Evolutionary conservation across 2,888 invertebrate species (phyloP).

Genomic region (Drosophila testacea): DNA sequence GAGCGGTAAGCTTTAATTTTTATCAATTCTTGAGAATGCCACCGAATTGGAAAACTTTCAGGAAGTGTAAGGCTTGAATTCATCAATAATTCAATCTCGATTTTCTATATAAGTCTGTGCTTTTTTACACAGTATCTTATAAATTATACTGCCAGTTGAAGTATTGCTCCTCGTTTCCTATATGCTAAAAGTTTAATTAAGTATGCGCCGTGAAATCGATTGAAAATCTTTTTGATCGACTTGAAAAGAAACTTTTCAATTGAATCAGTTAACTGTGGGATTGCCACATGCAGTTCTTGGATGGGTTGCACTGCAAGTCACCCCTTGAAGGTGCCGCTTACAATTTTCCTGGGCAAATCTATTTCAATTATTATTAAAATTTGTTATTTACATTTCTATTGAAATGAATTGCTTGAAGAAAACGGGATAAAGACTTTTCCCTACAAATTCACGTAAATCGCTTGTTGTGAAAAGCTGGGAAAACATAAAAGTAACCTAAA

Average conservation of each 20-base stretch:
- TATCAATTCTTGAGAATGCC: too few relatives aligned
- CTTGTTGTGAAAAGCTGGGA: slow-evolving; percentile 66
- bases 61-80: too few relatives aligned
- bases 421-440: slow-evolving; percentile 5
- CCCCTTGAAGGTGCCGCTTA: slow-evolving; percentile 31
- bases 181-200: slow-evolving; percentile 54
- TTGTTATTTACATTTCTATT: slow-evolving; percentile 83
- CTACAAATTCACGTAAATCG: slow-evolving; percentile 27
- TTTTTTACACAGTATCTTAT: not conserved
- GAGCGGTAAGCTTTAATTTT: too few relatives aligned
- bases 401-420: slow-evolving; percentile 71
- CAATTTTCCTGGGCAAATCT: slow-evolving; percentile 42
- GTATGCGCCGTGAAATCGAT: slow-evolving; percentile 65
- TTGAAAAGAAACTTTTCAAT: slow-evolving; percentile 42
- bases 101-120: not conserved
- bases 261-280: slow-evolving; percentile 54
- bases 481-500: slow-evolving; percentile 69
- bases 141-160: not conserved
- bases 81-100: too few relatives aligned
- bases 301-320: slow-evolving; percentile 26
- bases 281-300: slow-evolving; percentile 65
- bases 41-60: too few relatives aligned
- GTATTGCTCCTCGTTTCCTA: slow-evolving; percentile 5
- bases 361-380: slow-evolving; percentile 82
- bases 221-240: slow-evolving; percentile 40